Evolutionary conservation across 2,888 invertebrate species (phyloP).

Genomic region (Drosophila hawaiiensis): DNA sequence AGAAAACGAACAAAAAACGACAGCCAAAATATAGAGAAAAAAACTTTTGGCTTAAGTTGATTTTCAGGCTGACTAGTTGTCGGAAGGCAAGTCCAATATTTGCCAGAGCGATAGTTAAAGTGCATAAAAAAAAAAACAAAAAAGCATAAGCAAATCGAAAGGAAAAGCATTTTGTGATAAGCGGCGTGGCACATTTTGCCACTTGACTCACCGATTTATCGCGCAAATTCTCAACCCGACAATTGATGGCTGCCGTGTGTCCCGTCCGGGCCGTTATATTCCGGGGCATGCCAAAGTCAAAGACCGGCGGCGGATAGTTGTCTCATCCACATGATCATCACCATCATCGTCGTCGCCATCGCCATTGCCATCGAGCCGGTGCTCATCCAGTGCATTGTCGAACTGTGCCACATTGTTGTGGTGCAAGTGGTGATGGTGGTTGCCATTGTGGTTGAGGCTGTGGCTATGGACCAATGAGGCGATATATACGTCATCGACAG

Average conservation of each 20-base stretch:
- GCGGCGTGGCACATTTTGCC: not conserved
- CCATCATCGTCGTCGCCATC: not conserved
- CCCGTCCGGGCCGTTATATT: constrained; percentile 95
- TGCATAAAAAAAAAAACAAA: constrained; percentile 42
- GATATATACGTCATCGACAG: constrained; percentile 72
- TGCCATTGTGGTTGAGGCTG: constrained; percentile 43
- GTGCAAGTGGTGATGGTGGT: constrained; percentile 42
- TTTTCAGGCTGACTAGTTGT: constrained; percentile 72
- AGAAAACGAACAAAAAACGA: constrained; percentile 13
- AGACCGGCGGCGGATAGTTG: constrained; percentile 88
- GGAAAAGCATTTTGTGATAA: constrained; percentile 42
- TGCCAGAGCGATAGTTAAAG: constrained; percentile 56
- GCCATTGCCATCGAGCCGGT: constrained; percentile 21
- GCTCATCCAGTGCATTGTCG: constrained; percentile 62
- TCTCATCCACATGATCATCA: constrained; percentile 58
- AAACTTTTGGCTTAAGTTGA: constrained; percentile 68
- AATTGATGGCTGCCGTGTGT: constrained; percentile 94
- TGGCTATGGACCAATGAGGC: constrained; percentile 66
- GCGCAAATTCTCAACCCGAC: constrained; percentile 94
- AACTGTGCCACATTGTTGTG: constrained; percentile 68
- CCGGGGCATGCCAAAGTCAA: constrained; percentile 93
- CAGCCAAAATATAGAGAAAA: constrained; percentile 4
- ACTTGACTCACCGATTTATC: constrained; percentile 91
- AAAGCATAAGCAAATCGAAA: constrained; percentile 1
- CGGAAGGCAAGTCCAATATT: constrained; percentile 59